A percentile compares a stretch with the other conserved stretches of the same genome.
Conservation (phyloP, 2,888 invertebrate species). For the Tachina fera region DNA sequence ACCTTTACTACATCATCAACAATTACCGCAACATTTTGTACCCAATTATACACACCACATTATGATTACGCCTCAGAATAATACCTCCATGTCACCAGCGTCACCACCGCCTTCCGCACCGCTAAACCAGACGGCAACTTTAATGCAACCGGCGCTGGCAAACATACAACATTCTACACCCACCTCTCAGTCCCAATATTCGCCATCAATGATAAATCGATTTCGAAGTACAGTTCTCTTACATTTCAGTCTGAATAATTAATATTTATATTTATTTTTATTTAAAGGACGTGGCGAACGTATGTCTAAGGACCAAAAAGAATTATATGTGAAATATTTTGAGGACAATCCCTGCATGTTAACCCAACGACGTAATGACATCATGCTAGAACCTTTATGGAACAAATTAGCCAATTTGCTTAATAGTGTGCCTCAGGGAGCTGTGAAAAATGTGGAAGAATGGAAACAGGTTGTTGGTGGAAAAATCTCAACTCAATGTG, state of each 20-base stretch:
- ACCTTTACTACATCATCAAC: conserved; percentile 71
- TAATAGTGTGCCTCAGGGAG: conserved; percentile 80
- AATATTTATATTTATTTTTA: conserved; percentile 38
- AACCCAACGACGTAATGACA: conserved; percentile 79
- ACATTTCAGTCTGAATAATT: neutral
- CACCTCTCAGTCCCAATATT: conserved; percentile 76
- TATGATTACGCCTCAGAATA: conserved; percentile 58
- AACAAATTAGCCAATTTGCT: conserved; percentile 77
- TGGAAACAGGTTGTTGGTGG: conserved; percentile 77
- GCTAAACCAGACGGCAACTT: conserved; percentile 28
- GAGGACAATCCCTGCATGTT: conserved; percentile 81
- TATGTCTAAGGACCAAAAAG: conserved; percentile 81
- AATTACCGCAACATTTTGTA: conserved; percentile 66
- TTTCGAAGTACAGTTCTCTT: conserved; percentile 75
- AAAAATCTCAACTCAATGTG: neutral
- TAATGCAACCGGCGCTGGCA: conserved; percentile 58
- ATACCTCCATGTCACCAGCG: conserved; percentile 37
- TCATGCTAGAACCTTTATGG: conserved; percentile 79
- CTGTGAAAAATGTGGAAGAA: conserved; percentile 80
- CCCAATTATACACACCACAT: conserved; percentile 60
- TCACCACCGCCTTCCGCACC: conserved; percentile 43
- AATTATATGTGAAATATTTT: conserved; percentile 79
- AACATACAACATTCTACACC: conserved; percentile 73
- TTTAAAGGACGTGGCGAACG: conserved; percentile 79
- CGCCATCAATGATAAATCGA: conserved; percentile 78